phyloP scores from a whole-genome alignment of 2,888 invertebrate genomes.

The Diplazon laetatorius region DNA sequence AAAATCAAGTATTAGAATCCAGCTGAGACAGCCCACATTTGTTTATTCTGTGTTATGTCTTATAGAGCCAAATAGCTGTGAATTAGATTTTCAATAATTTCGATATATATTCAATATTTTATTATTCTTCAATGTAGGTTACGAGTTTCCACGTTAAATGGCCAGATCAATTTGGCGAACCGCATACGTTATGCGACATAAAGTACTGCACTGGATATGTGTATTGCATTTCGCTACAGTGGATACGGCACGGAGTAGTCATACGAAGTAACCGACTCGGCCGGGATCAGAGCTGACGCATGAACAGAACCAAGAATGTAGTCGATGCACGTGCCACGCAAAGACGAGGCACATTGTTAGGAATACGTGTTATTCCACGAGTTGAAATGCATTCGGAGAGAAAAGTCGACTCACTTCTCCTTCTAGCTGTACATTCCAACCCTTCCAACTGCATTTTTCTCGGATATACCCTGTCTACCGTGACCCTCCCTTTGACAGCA shows the following conservation, averaged over 20 bases:
- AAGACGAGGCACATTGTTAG: slow-evolving; percentile 58
- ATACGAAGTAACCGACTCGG: slow-evolving; percentile 16
- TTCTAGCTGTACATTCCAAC: neutral
- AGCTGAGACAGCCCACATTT: too few species aligned
- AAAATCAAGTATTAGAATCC: too few species aligned
- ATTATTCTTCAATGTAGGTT: slow-evolving; percentile 4
- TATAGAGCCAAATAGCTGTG: too few species aligned
- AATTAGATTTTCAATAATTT: neutral
- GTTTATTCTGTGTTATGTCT: too few species aligned
- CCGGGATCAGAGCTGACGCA: slow-evolving; percentile 26
- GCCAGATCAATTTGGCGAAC: neutral
- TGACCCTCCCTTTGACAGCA: slow-evolving; percentile 11
- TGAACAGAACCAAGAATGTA: slow-evolving; percentile 25
- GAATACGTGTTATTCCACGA: slow-evolving; percentile 59
- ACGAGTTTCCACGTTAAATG: neutral
- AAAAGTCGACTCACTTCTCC: slow-evolving; percentile 19
- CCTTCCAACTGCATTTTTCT: neutral
- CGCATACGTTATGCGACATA: slow-evolving; percentile 6
- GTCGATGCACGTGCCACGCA: slow-evolving; percentile 63
- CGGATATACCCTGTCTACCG: neutral
- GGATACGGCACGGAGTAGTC: slow-evolving; percentile 31
- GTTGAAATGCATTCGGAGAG: slow-evolving; percentile 34
- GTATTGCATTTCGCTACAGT: slow-evolving; percentile 12
- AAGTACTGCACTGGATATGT: slow-evolving; percentile 7
- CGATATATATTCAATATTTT: neutral